Evolutionary conservation across 2,888 invertebrate species (phyloP).

Genomic region (Syrista parreyssii): DNA sequence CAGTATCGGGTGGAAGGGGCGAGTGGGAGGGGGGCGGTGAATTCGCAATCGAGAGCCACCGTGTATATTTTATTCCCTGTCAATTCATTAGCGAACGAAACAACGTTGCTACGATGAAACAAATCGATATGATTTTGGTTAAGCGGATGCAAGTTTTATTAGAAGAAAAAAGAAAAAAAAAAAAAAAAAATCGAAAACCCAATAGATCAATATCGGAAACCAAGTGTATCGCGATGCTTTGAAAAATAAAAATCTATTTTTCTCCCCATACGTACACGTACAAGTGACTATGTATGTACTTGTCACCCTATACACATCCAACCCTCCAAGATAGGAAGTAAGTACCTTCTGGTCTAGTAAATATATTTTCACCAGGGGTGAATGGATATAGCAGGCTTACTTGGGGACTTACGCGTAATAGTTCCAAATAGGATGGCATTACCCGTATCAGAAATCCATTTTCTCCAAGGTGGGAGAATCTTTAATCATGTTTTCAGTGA

Average conservation of each 20-base stretch:
- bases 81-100: conserved; percentile 21
- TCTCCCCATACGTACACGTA: too few species aligned
- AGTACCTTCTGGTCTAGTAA: conserved; percentile 47
- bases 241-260: too few species aligned
- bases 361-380: conserved; percentile 45
- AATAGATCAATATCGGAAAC: too few species aligned
- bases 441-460: conserved; percentile 63
- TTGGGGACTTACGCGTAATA: conserved; percentile 57
- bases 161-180: too few species aligned
- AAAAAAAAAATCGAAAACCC: too few species aligned
- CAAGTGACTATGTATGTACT: conserved; percentile 24
- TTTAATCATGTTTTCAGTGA: conserved; percentile 60
- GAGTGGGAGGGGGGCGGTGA: background rate
- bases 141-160: too few species aligned
- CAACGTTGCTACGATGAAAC: too few species aligned
- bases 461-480: conserved; percentile 53
- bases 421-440: conserved; percentile 62
- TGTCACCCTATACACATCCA: conserved; percentile 18
- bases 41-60: conserved; percentile 1
- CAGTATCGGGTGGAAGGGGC: background rate
- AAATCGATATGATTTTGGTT: too few species aligned
- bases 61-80: conserved; percentile 38
- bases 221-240: too few species aligned
- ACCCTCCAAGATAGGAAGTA: conserved; percentile 31
- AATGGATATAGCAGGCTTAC: conserved; percentile 54